phyloP scores from a whole-genome alignment of 2,888 invertebrate genomes.

The Ormyrus nitidulus region DNA sequence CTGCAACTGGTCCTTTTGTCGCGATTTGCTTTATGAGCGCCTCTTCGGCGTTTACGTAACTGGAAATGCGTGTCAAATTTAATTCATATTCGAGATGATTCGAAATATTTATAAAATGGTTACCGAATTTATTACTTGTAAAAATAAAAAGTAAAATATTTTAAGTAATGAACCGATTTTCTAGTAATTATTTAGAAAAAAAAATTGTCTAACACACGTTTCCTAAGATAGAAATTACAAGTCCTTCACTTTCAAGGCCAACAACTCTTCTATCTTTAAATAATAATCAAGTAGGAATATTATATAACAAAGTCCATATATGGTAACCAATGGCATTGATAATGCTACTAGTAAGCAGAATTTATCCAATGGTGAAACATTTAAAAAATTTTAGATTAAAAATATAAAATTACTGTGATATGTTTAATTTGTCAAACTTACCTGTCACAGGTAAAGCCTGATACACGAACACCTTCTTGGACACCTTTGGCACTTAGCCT shows the following conservation, averaged over 20 bases:
- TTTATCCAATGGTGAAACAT: not conserved
- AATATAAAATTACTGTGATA: not conserved
- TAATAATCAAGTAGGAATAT: slow-evolving; percentile 23
- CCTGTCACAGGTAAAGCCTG: slow-evolving; percentile 80
- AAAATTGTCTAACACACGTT: not conserved
- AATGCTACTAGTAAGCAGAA: not conserved
- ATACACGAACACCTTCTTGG: slow-evolving; percentile 62
- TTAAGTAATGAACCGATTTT: slow-evolving; percentile 1
- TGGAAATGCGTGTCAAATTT: slow-evolving; percentile 66
- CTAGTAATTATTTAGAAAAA: slow-evolving; percentile 2
- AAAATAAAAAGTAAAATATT: not conserved
- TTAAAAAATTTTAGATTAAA: not conserved
- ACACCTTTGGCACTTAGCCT: slow-evolving; percentile 63
- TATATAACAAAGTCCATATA: slow-evolving; percentile 38
- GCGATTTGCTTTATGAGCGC: slow-evolving; percentile 80
- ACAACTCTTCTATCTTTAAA: slow-evolving; percentile 22
- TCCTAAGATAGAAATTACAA: not conserved
- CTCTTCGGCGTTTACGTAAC: slow-evolving; percentile 82
- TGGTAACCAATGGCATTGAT: not conserved
- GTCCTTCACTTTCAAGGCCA: slow-evolving; percentile 43
- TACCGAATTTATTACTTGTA: not conserved
- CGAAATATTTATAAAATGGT: no score
- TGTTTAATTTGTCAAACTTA: slow-evolving; percentile 73
- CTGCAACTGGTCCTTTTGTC: slow-evolving; percentile 86
- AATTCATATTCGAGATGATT: no score